Percentiles rank a stretch among this genome's conserved stretches.
phyloP scores from a whole-genome alignment of 1,140 invertebrate genomes.

The Chironomus tepperi region DNA sequence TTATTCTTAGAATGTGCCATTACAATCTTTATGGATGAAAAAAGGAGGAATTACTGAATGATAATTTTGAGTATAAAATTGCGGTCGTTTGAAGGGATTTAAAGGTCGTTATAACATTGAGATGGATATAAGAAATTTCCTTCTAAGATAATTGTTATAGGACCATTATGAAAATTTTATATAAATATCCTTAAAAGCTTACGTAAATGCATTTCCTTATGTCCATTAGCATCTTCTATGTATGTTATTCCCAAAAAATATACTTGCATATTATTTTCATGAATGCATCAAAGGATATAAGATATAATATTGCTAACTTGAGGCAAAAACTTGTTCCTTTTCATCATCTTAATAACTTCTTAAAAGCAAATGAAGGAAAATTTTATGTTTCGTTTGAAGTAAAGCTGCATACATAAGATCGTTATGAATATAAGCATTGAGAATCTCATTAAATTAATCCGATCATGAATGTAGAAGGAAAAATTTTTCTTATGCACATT shows the following conservation, averaged over 20 bases:
- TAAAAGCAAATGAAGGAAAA: no score
- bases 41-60: neutral
- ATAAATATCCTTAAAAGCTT: no score
- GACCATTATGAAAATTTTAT: no score
- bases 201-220: no score
- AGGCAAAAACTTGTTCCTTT: no score
- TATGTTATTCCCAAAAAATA: no score
- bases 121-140: neutral
- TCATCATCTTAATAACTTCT: no score
- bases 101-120: neutral
- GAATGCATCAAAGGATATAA: no score
- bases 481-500: neutral
- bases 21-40: neutral
- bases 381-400: no score
- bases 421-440: neutral
- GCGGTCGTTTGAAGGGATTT: conserved; percentile 4
- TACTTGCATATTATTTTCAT: no score
- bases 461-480: neutral
- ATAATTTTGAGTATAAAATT: neutral
- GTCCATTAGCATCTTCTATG: no score
- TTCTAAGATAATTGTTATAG: neutral
- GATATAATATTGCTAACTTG: no score
- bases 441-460: neutral
- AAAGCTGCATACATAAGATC: neutral
- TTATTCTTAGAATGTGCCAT: neutral